phyloP scores from a whole-genome alignment of 1,140 invertebrate species.

The Drosophila pandora region DNA sequence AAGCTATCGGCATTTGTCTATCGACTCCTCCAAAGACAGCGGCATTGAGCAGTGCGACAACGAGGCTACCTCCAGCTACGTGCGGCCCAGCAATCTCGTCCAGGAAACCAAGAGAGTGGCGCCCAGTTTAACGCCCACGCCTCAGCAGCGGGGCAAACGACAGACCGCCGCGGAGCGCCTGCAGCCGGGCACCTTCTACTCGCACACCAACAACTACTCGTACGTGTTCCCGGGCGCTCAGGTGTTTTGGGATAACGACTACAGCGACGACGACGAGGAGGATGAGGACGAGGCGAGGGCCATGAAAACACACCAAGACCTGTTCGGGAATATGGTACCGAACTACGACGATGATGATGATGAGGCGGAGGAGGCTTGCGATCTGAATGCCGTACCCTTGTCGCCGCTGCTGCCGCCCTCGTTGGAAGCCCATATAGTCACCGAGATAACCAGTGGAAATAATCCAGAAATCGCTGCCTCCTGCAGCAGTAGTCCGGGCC shows the following conservation, averaged over 20 bases:
- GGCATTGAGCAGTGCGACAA: slow-evolving; percentile 76
- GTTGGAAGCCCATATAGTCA: slow-evolving; percentile 75
- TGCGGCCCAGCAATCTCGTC: slow-evolving; percentile 56
- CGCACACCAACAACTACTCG: slow-evolving; percentile 61
- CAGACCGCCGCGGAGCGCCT: slow-evolving; percentile 71
- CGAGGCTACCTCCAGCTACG: slow-evolving; percentile 43
- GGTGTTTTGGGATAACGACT: slow-evolving; percentile 71
- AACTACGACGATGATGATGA: slow-evolving; percentile 33
- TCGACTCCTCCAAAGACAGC: slow-evolving; percentile 80
- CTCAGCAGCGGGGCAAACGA: slow-evolving; percentile 53
- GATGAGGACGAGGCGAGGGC: slow-evolving; percentile 48
- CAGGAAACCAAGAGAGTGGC: slow-evolving; percentile 61
- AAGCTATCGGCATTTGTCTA: slow-evolving; percentile 70
- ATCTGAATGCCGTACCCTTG: slow-evolving; percentile 62
- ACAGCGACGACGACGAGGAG: slow-evolving; percentile 69
- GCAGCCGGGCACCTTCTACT: slow-evolving; percentile 74
- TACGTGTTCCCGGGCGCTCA: slow-evolving; percentile 81
- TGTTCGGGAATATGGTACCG: slow-evolving; percentile 45
- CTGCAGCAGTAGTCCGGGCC: slow-evolving; percentile 45
- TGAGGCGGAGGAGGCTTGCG: slow-evolving; percentile 55
- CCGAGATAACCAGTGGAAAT: slow-evolving; percentile 56
- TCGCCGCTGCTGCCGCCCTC: slow-evolving; percentile 68
- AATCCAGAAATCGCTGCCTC: background rate
- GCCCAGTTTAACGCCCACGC: slow-evolving; percentile 54
- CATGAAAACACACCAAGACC: slow-evolving; percentile 13